Conservation (phyloP, 2,888 invertebrate genomes). For the Barypeithes pellucidus region DNA sequence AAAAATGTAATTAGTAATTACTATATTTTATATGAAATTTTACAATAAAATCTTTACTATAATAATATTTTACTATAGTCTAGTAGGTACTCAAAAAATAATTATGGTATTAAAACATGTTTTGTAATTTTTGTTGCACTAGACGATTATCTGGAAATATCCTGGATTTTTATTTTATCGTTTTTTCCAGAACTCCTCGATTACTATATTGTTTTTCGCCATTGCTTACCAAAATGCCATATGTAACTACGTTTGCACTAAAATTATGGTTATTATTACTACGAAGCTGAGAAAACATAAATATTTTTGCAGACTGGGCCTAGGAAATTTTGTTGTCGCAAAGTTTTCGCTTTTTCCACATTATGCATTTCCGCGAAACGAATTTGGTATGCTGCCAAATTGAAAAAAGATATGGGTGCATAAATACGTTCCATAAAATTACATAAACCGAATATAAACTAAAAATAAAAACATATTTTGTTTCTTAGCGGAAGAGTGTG, state of each 20-base stretch:
- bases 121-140: no score
- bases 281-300: neutral
- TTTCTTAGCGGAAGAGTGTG: conserved; percentile 4
- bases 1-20: no score
- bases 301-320: conserved; percentile 3
- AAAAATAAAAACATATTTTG: conserved; percentile 21
- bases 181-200: neutral
- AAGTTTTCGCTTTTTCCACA: conserved; percentile 12
- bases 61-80: no score
- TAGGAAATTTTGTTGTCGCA: conserved; percentile 4
- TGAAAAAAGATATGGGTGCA: conserved; percentile 14
- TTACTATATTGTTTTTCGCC: neutral
- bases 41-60: no score
- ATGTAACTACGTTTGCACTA: neutral
- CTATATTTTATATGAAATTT: no score
- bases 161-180: neutral
- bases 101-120: no score
- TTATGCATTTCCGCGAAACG: conserved; percentile 10
- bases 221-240: neutral
- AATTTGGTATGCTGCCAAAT: conserved; percentile 6
- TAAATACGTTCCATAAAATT: neutral
- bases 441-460: neutral
- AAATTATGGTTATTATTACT: neutral
- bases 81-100: no score
- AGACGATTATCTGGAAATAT: no score